Percentiles rank a stretch among this genome's conserved stretches.
These are phyloP conservation scores for Anhinga anhinga DNA, from an alignment of 2,113 vertebrate genomes.

Conservation along the genomic window DNA sequence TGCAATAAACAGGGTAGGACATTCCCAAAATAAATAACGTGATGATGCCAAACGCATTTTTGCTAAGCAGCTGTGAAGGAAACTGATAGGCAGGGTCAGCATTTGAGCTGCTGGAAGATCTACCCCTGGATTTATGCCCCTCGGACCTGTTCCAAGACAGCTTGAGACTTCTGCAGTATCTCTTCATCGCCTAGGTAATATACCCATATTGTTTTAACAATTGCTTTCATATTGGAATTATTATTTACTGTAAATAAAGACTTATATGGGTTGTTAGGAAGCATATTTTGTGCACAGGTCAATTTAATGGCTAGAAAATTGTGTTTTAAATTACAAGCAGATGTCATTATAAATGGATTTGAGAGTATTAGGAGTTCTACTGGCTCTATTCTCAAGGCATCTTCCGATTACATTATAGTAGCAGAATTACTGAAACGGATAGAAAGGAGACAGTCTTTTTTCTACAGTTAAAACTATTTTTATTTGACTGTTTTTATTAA, in stretches of 20 bases:
- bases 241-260: not conserved
- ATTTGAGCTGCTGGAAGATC: not conserved
- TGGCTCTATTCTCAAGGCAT: not conserved
- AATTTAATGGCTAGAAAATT: constrained; percentile 16
- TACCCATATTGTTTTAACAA: not conserved
- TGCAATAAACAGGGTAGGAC: not conserved
- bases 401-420: not conserved
- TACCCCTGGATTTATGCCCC: not conserved
- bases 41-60: not conserved
- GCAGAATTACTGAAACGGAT: not conserved
- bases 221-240: not conserved
- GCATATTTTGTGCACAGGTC: not conserved
- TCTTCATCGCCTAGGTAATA: not conserved
- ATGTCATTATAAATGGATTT: constrained; percentile 6
- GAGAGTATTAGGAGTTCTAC: not conserved
- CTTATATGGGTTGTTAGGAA: not conserved
- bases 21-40: not conserved
- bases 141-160: not conserved
- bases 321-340: constrained; percentile 29
- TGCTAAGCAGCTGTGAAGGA: not conserved
- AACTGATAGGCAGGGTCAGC: not conserved
- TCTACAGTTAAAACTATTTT: not conserved
- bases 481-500: not conserved
- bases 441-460: not conserved
- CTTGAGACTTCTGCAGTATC: not conserved